These are phyloP conservation scores for Pantelozetes paolii DNA, from an alignment of 2,888 invertebrate species.

Conservation along the genomic window DNA sequence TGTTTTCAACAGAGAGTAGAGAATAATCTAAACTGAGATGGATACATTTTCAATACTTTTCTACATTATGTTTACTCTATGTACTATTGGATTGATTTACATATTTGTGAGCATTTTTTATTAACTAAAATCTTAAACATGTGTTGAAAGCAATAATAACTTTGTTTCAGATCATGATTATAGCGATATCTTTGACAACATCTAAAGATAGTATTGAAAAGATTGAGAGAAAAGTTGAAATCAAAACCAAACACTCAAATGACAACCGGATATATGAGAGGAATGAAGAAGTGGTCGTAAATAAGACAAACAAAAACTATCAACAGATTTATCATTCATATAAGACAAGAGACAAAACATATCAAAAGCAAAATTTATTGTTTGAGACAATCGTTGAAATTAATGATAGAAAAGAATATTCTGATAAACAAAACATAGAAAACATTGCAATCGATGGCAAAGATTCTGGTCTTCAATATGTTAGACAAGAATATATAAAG, in stretches of 20 bases:
- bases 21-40: too few species aligned
- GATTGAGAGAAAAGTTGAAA: background rate
- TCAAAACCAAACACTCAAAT: background rate
- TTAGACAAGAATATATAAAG: background rate
- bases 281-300: background rate
- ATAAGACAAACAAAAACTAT: background rate
- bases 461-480: background rate
- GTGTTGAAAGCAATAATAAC: background rate
- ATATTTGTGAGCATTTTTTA: background rate
- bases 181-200: background rate
- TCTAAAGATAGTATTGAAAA: background rate
- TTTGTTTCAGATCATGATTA: background rate
- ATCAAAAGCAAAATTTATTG: background rate
- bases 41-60: too few species aligned
- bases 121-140: background rate
- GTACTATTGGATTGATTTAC: background rate
- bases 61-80: background rate
- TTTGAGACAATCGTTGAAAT: background rate
- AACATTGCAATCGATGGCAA: background rate
- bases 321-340: background rate
- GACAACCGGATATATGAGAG: constrained; percentile 6
- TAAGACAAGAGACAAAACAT: background rate
- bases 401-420: background rate
- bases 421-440: background rate
- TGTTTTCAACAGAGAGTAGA: too few species aligned